phyloP scores from a whole-genome alignment of 1,140 invertebrate genomes.

The Diabrotica virgifera region DNA sequence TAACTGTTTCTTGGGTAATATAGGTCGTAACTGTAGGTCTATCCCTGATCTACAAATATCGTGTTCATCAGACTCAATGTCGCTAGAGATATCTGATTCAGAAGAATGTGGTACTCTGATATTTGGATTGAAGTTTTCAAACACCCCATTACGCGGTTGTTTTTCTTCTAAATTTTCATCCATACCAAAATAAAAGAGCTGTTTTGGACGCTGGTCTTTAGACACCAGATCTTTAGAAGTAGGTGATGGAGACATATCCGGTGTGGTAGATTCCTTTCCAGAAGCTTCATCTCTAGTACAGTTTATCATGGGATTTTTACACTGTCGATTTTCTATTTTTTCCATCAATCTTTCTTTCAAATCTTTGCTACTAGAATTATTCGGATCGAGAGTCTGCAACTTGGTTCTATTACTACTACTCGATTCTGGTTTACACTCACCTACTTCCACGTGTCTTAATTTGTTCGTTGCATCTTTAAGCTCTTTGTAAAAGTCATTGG shows the following conservation, averaged over 20 bases:
- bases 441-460: conserved; percentile 47
- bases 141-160: conserved; percentile 18
- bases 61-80: conserved; percentile 48
- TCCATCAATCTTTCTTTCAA: conserved; percentile 29
- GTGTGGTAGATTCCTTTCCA: conserved; percentile 58
- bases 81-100: conserved; percentile 55
- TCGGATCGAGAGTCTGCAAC: conserved; percentile 40
- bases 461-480: conserved; percentile 62
- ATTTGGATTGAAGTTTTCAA: conserved; percentile 25
- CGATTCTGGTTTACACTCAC: conserved; percentile 16
- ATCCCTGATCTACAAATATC: conserved; percentile 56
- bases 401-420: conserved; percentile 29
- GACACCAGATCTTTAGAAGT: conserved; percentile 23
- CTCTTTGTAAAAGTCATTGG: conserved; percentile 66
- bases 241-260: conserved; percentile 52
- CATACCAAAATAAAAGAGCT: conserved; percentile 79
- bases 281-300: conserved; percentile 40
- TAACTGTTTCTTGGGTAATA: conserved; percentile 70
- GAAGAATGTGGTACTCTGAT: conserved; percentile 48
- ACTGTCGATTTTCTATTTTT: conserved; percentile 9
- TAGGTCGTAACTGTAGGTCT: conserved; percentile 69
- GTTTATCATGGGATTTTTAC: conserved; percentile 3
- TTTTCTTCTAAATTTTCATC: conserved; percentile 48
- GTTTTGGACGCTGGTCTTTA: conserved; percentile 52
- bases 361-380: conserved; percentile 32